These are phyloP conservation scores for Morpho helenor DNA, from an alignment of 2,888 invertebrate genomes.

Conservation along the genomic window DNA sequence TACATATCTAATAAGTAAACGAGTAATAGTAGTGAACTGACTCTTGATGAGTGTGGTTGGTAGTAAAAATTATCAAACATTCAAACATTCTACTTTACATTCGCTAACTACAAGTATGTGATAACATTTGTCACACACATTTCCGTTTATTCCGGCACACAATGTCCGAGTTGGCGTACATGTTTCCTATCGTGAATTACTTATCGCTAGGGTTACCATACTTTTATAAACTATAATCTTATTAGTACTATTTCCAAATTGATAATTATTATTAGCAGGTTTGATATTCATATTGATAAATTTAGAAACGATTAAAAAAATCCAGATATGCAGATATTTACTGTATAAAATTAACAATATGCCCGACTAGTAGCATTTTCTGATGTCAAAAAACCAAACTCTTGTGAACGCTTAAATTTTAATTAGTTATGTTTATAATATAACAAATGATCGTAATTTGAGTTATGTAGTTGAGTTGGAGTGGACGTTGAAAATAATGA, in stretches of 20 bases:
- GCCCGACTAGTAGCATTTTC: too few relatives aligned
- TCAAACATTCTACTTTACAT: conserved; percentile 1
- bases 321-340: too few relatives aligned
- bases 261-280: neutral
- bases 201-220: conserved; percentile 5
- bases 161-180: conserved; percentile 19
- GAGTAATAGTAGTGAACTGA: neutral
- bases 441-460: too few relatives aligned
- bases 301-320: neutral
- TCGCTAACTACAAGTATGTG: conserved; percentile 3
- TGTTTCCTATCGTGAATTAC: conserved; percentile 22
- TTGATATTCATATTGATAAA: conserved; percentile 1
- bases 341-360: too few relatives aligned
- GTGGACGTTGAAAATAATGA: too few relatives aligned
- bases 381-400: too few relatives aligned
- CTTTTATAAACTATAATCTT: neutral
- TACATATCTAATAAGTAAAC: too few relatives aligned
- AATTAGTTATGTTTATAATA: too few relatives aligned
- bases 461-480: too few relatives aligned
- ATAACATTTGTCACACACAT: conserved; percentile 24
- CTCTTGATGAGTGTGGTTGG: neutral
- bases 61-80: neutral
- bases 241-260: neutral
- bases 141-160: conserved; percentile 28
- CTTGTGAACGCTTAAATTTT: too few relatives aligned